These are phyloP conservation scores for Alitta virens DNA, from an alignment of 2,888 invertebrate genomes.

Conservation along the genomic window DNA sequence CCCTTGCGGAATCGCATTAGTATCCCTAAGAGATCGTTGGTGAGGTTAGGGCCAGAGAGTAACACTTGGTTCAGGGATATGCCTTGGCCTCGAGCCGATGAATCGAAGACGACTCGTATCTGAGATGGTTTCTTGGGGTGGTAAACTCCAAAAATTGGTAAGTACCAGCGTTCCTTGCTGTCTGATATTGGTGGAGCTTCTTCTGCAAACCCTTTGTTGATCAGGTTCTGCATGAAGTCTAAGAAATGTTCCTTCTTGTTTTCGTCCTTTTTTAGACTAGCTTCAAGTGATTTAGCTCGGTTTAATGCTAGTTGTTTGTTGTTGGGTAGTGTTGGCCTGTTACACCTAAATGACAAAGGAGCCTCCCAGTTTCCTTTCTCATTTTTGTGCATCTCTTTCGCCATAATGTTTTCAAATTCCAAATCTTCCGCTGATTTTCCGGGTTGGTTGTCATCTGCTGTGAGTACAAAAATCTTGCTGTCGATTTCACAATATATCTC, in stretches of 20 bases:
- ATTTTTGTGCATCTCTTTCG: neutral
- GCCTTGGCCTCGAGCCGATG: constrained; percentile 16
- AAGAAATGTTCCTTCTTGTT: neutral
- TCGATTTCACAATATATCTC: too few species aligned
- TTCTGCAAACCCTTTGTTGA: constrained; percentile 6
- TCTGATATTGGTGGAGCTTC: neutral
- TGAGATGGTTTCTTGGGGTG: constrained; percentile 20
- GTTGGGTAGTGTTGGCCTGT: neutral
- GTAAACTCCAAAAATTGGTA: constrained; percentile 20
- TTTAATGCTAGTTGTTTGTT: constrained; percentile 2
- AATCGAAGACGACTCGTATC: constrained; percentile 25
- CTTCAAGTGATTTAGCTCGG: neutral
- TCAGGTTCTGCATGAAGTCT: constrained; percentile 4
- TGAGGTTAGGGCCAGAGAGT: constrained; percentile 22
- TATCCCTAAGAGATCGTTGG: constrained; percentile 18
- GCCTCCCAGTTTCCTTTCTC: constrained; percentile 11
- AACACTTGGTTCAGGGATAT: constrained; percentile 23
- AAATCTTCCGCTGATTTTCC: constrained; percentile 4
- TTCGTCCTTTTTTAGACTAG: neutral
- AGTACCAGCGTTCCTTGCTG: constrained; percentile 3
- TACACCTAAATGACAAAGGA: constrained; percentile 18
- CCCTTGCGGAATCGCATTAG: constrained; percentile 21
- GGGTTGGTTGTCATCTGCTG: too few species aligned
- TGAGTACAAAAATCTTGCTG: too few species aligned
- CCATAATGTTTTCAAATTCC: neutral